These are phyloP conservation scores for Dendrolimus pini DNA, from an alignment of 2,888 invertebrate genomes.

Conservation along the genomic window DNA sequence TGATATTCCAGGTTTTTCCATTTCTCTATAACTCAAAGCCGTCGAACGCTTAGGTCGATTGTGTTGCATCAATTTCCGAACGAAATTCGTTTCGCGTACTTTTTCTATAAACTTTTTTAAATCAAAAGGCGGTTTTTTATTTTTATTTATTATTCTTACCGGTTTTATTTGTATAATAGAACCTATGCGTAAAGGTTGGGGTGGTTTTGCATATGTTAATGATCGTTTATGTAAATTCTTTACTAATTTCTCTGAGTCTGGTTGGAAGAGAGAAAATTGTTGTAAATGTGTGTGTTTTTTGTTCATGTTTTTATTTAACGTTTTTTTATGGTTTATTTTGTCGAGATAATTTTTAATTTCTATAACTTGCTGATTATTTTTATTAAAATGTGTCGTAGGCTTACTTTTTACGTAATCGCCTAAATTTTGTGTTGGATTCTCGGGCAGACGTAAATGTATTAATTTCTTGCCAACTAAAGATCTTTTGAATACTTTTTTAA, in stretches of 20 bases:
- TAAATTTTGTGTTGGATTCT: slow-evolving; percentile 26
- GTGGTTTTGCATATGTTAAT: neutral
- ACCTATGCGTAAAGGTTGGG: neutral
- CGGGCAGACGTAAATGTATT: slow-evolving; percentile 17
- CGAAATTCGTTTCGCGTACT: neutral
- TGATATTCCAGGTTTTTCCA: slow-evolving; percentile 26
- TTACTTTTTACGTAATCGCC: slow-evolving; percentile 23
- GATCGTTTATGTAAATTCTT: neutral
- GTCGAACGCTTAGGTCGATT: neutral
- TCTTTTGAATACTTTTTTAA: slow-evolving; percentile 19
- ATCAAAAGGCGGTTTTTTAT: neutral
- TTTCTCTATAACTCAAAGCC: slow-evolving; percentile 15
- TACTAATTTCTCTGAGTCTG: neutral
- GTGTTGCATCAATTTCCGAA: neutral
- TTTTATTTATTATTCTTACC: neutral
- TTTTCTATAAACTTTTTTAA: neutral
- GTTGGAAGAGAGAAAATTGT: neutral
- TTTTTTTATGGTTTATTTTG: slow-evolving; percentile 18
- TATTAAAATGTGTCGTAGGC: slow-evolving; percentile 19
- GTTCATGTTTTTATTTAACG: slow-evolving; percentile 11
- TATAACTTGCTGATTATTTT: slow-evolving; percentile 18
- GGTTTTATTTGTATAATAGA: neutral
- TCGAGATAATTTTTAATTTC: slow-evolving; percentile 25
- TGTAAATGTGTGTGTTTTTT: slow-evolving; percentile 10
- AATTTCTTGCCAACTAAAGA: slow-evolving; percentile 18